Percentiles rank a stretch among this genome's conserved stretches.
phyloP scores from a whole-genome alignment of 2,888 invertebrate species.

The Volucella inanis region DNA sequence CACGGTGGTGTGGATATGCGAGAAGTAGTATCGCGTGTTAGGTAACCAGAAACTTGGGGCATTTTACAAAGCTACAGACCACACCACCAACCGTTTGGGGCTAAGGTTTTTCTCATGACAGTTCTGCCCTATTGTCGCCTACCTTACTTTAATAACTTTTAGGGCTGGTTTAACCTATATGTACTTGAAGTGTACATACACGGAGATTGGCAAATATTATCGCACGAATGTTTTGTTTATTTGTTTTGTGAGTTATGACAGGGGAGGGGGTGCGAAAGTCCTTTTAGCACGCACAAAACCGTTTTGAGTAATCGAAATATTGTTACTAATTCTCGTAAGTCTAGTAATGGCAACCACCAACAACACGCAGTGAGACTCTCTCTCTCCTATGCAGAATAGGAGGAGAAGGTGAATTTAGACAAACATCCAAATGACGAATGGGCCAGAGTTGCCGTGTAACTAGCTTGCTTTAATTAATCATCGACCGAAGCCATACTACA shows the following conservation, averaged over 20 bases:
- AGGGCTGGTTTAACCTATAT: conserved; percentile 16
- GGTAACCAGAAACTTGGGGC: neutral
- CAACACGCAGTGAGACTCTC: conserved; percentile 26
- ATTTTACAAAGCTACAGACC: conserved; percentile 14
- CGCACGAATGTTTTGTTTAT: conserved; percentile 33
- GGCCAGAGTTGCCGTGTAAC: conserved; percentile 48
- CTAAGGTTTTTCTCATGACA: conserved; percentile 23
- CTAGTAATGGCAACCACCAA: too few relatives aligned
- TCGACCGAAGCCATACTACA: conserved; percentile 27
- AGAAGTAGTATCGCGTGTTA: conserved; percentile 28
- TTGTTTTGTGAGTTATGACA: conserved; percentile 15
- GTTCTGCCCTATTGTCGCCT: conserved; percentile 48
- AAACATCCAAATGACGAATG: conserved; percentile 47
- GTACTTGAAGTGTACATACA: neutral
- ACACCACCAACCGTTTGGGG: neutral
- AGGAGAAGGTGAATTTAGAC: conserved; percentile 35
- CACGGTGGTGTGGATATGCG: neutral
- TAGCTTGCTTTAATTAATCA: conserved; percentile 69
- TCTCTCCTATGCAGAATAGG: neutral
- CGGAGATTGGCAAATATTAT: conserved; percentile 19
- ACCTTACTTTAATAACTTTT: conserved; percentile 44
- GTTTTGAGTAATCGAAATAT: conserved; percentile 62
- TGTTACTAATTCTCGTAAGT: conserved; percentile 48
- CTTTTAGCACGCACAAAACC: conserved; percentile 57
- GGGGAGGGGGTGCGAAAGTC: neutral